phyloP scores from a whole-genome alignment of 92 coral and sea anemone species.

The Galaxea fascicularis region DNA sequence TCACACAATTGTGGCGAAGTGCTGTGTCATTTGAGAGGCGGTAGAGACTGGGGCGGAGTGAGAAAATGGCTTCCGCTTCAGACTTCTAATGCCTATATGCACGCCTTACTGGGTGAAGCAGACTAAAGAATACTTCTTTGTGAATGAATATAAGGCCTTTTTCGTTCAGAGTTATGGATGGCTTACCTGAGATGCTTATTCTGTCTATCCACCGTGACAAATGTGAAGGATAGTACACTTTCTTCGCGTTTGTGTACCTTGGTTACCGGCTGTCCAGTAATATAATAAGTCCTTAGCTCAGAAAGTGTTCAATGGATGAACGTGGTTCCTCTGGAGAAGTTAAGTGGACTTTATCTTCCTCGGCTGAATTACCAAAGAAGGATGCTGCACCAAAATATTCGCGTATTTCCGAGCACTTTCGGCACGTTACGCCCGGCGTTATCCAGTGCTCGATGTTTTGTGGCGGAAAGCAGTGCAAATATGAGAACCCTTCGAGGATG shows the following conservation, averaged over 20 bases:
- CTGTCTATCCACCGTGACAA: neutral
- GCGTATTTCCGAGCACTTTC: constrained; percentile 94
- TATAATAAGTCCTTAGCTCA: neutral
- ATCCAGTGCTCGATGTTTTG: constrained; percentile 99
- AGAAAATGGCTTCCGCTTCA: too few species aligned
- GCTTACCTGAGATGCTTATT: neutral
- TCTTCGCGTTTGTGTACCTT: neutral
- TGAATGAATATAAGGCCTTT: too few species aligned
- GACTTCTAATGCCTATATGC: too few species aligned
- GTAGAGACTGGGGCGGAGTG: too few species aligned
- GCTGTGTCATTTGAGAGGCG: too few species aligned
- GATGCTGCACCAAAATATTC: constrained; percentile 96
- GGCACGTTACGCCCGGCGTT: constrained; percentile 90
- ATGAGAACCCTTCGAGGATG: constrained; percentile 90
- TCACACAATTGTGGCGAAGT: too few species aligned
- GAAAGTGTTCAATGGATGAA: neutral
- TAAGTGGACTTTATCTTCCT: constrained; percentile 73
- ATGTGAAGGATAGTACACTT: neutral
- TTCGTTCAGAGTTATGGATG: too few species aligned
- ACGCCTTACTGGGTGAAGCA: too few species aligned
- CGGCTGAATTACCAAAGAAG: constrained; percentile 61
- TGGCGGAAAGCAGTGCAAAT: constrained; percentile 96
- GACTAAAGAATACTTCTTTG: too few species aligned
- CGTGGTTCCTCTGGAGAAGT: constrained; percentile 66
- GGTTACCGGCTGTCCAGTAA: neutral